Base-by-base conservation (phyloP, 2,113 vertebrate genomes). In the Sialia sialis region DNA sequence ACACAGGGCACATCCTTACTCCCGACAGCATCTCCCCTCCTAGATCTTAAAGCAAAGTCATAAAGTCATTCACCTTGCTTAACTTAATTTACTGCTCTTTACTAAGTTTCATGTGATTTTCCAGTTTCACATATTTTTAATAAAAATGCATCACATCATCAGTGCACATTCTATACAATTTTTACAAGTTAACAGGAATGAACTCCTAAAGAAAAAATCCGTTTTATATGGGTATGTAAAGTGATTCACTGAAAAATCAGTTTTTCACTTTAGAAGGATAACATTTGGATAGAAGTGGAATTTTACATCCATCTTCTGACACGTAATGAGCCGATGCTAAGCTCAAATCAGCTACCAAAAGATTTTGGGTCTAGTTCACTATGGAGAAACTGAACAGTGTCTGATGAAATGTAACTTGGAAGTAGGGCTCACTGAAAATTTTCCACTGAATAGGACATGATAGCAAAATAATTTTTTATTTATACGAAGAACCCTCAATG, bases 41-140 rank as follows among this genome's bases (percentile, higher is more conserved):
- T 73, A 92, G 87, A 79, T 64, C 64, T 80, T 54, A 84, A 96
- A 96, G 43, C 20, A 46, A 94, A 86, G 83, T 82, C 70, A 92
- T 60, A 90, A 51, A 51, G 26, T 51, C 49, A 43, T 54, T 76
- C 5, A 67, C 39, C 54, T 64, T 60, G 52, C 39, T 70, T 66
- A 56, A 83, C 18, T 64, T 52, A 64, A 82, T 87, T 79, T 41
- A 67, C 18, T 78, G 27, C 38, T 84, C 13, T 83, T 69, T 36
- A 59, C 21, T 16, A 80, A 58, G n/a, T 56, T 78, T 73, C n/a
- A 38, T 20, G 39, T 1, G 2, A 84, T 83, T 54, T 89, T 84
- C 41, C 85, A 27, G 46, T 77, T 89, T 79, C 30, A 69, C 23
- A 63, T 26, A 89, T 8, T 87, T 87, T 13, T 36, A 85, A 49